Percentiles rank a stretch among this genome's conserved stretches.
phyloP scores from a whole-genome alignment of 2,888 invertebrate species.

The Cryptocephalus primarius region DNA sequence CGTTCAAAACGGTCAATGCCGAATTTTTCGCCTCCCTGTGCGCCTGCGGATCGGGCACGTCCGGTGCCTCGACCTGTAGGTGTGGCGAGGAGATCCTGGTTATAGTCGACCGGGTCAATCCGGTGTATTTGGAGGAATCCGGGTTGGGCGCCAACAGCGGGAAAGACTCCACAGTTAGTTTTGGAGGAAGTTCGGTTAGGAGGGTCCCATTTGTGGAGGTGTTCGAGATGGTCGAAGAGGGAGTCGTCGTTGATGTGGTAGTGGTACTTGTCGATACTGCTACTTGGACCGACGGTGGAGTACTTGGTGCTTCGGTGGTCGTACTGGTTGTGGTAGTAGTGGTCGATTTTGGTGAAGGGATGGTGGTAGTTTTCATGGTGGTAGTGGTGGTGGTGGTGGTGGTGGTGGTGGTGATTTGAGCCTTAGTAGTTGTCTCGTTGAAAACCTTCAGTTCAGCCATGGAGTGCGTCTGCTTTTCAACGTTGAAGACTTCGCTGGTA shows the following conservation, averaged over 20 bases:
- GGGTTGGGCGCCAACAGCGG: constrained; percentile 48
- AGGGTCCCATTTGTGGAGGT: background rate
- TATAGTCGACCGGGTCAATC: constrained; percentile 45
- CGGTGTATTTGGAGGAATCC: constrained; percentile 36
- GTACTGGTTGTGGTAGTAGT: background rate
- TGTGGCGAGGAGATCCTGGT: constrained; percentile 46
- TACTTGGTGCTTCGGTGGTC: background rate
- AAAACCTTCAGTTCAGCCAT: background rate
- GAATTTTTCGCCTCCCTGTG: constrained; percentile 19
- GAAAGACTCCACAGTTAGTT: too few relatives aligned
- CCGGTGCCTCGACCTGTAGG: constrained; percentile 15
- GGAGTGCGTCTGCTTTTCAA: background rate
- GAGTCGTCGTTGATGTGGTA: background rate
- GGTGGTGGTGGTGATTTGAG: background rate
- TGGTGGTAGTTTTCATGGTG: background rate
- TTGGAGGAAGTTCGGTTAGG: constrained; percentile 37
- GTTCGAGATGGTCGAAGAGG: background rate
- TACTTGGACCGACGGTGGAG: background rate
- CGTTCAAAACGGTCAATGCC: background rate
- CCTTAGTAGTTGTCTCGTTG: background rate
- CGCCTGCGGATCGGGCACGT: constrained; percentile 11
- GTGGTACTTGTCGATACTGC: constrained; percentile 2
- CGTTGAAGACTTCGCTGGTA: background rate
- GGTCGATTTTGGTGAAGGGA: background rate
- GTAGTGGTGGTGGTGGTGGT: background rate